phyloP scores from a whole-genome alignment of 2,797 vertebrate genomes.

The Uromys caudimaculatus region DNA sequence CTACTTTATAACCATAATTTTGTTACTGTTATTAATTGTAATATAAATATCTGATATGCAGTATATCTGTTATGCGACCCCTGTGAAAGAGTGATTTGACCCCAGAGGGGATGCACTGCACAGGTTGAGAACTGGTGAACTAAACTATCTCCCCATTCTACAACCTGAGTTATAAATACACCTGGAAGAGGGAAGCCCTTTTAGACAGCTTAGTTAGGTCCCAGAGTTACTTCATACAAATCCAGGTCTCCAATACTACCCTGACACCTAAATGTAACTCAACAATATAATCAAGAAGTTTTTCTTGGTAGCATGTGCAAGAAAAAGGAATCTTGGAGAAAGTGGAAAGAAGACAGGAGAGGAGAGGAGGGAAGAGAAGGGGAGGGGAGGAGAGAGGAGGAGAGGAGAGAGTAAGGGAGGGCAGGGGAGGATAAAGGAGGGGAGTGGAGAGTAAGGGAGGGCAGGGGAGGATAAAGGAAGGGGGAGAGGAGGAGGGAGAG shows the following conservation, averaged over 20 bases:
- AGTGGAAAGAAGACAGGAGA: background rate
- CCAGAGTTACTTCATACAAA: background rate
- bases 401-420: accelerated
- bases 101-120: background rate
- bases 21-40: background rate
- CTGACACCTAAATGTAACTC: background rate
- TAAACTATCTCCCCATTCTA: background rate
- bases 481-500: accelerated
- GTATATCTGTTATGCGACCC: background rate
- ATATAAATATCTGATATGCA: background rate
- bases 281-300: background rate
- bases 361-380: accelerated
- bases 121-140: background rate
- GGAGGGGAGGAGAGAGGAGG: accelerated
- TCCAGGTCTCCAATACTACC: background rate
- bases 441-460: accelerated
- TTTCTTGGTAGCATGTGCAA: background rate
- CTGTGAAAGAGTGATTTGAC: background rate
- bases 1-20: background rate
- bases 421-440: background rate
- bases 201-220: background rate
- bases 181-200: background rate
- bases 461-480: accelerated
- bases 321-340: background rate
- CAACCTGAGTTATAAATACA: background rate